Base-by-base conservation (phyloP, 2,113 vertebrate species). In the Psittacula cyanocephala region DNA sequence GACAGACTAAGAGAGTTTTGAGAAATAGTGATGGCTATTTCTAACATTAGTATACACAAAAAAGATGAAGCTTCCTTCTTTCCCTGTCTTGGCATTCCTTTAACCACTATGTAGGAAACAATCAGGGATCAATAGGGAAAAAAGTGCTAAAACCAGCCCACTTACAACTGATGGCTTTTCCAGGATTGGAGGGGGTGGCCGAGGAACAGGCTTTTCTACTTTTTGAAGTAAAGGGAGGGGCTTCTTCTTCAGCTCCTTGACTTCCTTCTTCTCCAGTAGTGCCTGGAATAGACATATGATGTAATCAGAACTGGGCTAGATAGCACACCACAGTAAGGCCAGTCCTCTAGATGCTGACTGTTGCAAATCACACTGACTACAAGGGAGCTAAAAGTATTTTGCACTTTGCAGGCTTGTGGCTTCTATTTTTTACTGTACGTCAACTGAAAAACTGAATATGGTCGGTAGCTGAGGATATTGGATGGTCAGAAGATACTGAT, bases 141-240 rank as follows among this genome's bases (percentile, higher is more conserved):
- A 33, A 76, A 23, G 67, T 50, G 88, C 72, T 91, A 78, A 94
- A 81, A 46, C 31, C 17, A 87, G 89, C 33, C 52, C 15, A 97
- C 98, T 95, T 98, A 99, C 99, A 95, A 97, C 95, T 75, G 98
- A 97, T 31, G 98, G 97, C 37, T 89, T 96, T 57, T 98, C 97
- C 92, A 99, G 96, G 49, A 64, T 84, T 67, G 99, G 98, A 41
- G 99, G 99, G 62, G 95, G 96, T 59, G 98, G 98, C 25, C 97
- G 98, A 93, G 97, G 95, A 52, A 95, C 59, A 27, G 98, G 97
- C 60, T 98, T 98, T 86, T 98, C 95, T 44, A 91, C 96, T 96
- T 94, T 98, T 74, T 98, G 91, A 91, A 97, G 97, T 86, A 98
- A 98, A 68, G 89, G 96, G 17, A 97, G 91, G 8, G 97, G 85